Percentiles rank a stretch among this genome's conserved stretches.
Evolutionary conservation across 2,888 invertebrate genomes (phyloP).

Genomic region (Nyleta sp.): DNA sequence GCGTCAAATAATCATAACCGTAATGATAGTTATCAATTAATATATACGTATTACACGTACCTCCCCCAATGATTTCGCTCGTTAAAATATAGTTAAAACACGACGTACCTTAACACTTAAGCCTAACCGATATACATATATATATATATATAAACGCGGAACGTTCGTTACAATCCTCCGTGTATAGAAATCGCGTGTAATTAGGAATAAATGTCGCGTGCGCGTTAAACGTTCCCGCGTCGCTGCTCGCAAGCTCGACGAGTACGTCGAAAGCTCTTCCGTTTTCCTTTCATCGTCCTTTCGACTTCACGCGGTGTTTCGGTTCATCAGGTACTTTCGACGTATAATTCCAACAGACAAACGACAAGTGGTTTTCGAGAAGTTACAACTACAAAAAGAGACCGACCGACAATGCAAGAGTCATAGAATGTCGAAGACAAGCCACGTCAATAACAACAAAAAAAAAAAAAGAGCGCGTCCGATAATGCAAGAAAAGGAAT

Average conservation of each 20-base stretch:
- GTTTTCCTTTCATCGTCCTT: background rate
- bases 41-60: constrained; percentile 54
- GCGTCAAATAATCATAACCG: constrained; percentile 37
- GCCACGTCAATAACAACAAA: no score
- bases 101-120: constrained; percentile 64
- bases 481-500: background rate
- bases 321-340: constrained; percentile 77
- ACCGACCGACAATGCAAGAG: no score
- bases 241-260: constrained; percentile 51
- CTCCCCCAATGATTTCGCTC: constrained; percentile 58
- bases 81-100: constrained; percentile 68
- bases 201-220: constrained; percentile 62
- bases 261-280: constrained; percentile 44
- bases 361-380: background rate
- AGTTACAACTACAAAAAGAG: no score
- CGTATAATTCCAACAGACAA: constrained; percentile 60
- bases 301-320: background rate
- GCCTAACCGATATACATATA: constrained; percentile 57
- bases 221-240: constrained; percentile 45
- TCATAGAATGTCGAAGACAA: background rate
- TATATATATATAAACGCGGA: constrained; percentile 61
- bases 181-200: constrained; percentile 55
- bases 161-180: constrained; percentile 55
- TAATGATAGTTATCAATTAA: background rate
- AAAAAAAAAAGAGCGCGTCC: no score